Base-by-base conservation (phyloP, 2,888 invertebrate species). In the Gibbula magus region DNA sequence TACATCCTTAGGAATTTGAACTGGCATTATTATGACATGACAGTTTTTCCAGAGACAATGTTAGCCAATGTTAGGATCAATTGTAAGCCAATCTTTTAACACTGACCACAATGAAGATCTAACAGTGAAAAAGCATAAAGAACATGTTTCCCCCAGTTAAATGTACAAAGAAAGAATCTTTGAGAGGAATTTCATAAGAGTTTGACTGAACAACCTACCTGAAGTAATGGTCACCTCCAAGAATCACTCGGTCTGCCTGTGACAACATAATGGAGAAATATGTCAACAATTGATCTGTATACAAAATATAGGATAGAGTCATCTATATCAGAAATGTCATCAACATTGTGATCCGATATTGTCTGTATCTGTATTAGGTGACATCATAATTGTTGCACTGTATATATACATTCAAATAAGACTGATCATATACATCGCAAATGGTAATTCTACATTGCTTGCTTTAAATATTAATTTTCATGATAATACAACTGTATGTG, bases 161-260 rank as follows among this genome's bases (percentile, higher is more conserved):
- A 45, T 45, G 35, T 35, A 35, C 18, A 20, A n/a, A n/a, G n/a
- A n/a, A n/a, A n/a, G n/a, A n/a, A n/a, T n/a, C n/a, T n/a, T n/a
- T n/a, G n/a, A n/a, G n/a, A n/a, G n/a, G n/a, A n/a, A n/a, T n/a
- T n/a, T n/a, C n/a, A n/a, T n/a, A 18, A 77, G 35, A 77, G 39
- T 35, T 54, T n/a, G 35, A 4, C 8, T 51, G 2, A 52, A 7
- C n/a, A 29, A 78, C 82, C 61, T 81, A 92, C 90, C 92, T 87
- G 86, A 92, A 93, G 83, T 91, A 93, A 81, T 93, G 92, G 79
- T 92, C 91, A 13, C 92, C 93, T 20, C 92, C 93, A n/a, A 93
- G 84, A 45, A 92, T 91, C 0, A 93, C 91, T 78, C 92, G 82
- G 80, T 93, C 92, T 39, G 91, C 92, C 92, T 92, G 85, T 7